phyloP scores from a whole-genome alignment of 2,888 invertebrate genomes.

The Melieria crassipennis region DNA sequence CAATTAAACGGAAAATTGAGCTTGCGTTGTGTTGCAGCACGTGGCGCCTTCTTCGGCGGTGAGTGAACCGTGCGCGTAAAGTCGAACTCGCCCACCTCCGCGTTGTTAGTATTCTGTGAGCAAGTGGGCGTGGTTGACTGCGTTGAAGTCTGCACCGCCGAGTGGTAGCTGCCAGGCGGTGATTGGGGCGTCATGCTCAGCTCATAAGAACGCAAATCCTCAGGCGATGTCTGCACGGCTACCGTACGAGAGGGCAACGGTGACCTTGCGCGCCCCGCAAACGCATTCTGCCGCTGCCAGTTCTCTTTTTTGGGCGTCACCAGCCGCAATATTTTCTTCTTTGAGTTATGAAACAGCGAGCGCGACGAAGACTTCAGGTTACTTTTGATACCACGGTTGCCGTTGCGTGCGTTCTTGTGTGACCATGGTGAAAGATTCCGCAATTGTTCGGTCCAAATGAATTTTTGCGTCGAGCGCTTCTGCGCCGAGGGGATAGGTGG shows the following conservation, averaged over 20 bases:
- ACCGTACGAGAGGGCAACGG: slow-evolving; percentile 49
- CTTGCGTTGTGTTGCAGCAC: slow-evolving; percentile 49
- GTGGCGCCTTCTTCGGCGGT: slow-evolving; percentile 51
- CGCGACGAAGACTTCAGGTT: slow-evolving; percentile 46
- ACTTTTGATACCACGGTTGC: slow-evolving; percentile 35
- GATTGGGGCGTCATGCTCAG: slow-evolving; percentile 50
- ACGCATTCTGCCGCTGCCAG: slow-evolving; percentile 21
- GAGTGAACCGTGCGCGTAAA: slow-evolving; percentile 60
- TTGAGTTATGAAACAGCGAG: slow-evolving; percentile 56
- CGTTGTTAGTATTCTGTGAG: slow-evolving; percentile 17
- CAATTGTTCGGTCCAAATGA: slow-evolving; percentile 56
- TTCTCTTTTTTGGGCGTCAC: slow-evolving; percentile 58
- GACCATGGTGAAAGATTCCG: slow-evolving; percentile 59
- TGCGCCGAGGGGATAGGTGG: slow-evolving; percentile 1
- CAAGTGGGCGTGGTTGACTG: slow-evolving; percentile 39
- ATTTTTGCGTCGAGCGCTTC: slow-evolving; percentile 47
- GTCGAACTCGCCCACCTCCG: slow-evolving; percentile 51
- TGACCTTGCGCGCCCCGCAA: slow-evolving; percentile 22
- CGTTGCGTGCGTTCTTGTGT: slow-evolving; percentile 35
- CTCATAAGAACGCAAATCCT: slow-evolving; percentile 44
- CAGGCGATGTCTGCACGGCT: slow-evolving; percentile 57
- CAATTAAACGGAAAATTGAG: slow-evolving; percentile 50
- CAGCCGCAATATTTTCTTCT: slow-evolving; percentile 58
- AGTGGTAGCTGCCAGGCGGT: slow-evolving; percentile 62
- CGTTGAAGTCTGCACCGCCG: slow-evolving; percentile 52